Base-by-base conservation (phyloP, 2,113 vertebrate species). In the Plecotus auritus region DNA sequence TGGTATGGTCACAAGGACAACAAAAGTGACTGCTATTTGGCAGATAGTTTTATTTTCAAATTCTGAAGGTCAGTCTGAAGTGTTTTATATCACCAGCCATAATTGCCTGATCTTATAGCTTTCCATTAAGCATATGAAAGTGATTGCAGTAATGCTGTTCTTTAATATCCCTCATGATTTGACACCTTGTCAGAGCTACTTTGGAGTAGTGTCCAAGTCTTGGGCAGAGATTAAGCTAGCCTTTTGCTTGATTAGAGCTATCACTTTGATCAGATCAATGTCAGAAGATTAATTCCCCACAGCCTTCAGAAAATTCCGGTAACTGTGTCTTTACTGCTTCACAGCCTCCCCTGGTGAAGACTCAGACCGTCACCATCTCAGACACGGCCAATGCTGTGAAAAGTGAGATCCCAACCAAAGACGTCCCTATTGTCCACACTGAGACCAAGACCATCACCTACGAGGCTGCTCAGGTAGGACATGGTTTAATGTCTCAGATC, bases 371-470 rank as follows among this genome's bases (percentile, higher is more conserved):
- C 98, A 99, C 99, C 96, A 99, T 99, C 98, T 99, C 99, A 2
- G 99, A 99, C 3, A 97, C 99, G 88, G 99, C 99, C 98, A 99
- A 98, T 30, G 98, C 99, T 20, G 70, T 98, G 91, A 99, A 99
- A 97, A 99, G 99, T 8, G 99, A 99, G 93, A 99, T 99, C 91
- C 98, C 99, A 96, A 99, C 99, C 18, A 99, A 99, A 98, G 99
- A 99, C 18, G 98, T 99, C 26, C 99, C 99, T 9, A 98, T 99
- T 20, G 99, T 99, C 94, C 99, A 99, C 97, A 99, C 99, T 0
- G 99, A 99, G 97, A 99, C 99, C 16, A 99, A 99, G 98, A 99
- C 99, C 97, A 99, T 99, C 98, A 99, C 99, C 11, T 99, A 99
- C 0, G 99, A 99, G 98, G 99, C 99, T 93, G 99, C 99, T 67